phyloP scores from a whole-genome alignment of 2,113 vertebrate genomes.

The Aphyosemion australe region DNA sequence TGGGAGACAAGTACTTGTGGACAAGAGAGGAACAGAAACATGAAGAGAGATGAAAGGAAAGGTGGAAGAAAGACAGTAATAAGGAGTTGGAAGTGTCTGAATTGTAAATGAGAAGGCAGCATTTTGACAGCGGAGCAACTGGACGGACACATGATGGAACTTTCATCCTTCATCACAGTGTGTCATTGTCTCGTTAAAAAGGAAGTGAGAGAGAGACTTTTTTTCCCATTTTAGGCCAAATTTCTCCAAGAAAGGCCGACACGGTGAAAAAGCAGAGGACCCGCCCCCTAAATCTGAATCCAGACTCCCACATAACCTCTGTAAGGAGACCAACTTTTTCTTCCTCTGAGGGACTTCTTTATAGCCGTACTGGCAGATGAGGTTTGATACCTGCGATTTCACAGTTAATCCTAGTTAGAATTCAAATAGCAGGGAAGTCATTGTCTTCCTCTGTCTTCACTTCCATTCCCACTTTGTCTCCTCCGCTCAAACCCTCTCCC shows the following conservation, averaged over 20 bases:
- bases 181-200: slow-evolving; percentile 58
- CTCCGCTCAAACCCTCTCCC: slow-evolving; percentile 42
- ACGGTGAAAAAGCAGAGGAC: slow-evolving; percentile 61
- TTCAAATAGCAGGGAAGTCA: slow-evolving; percentile 74
- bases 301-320: slow-evolving; percentile 25
- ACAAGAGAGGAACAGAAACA: slow-evolving; percentile 45
- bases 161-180: slow-evolving; percentile 64
- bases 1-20: slow-evolving; percentile 38
- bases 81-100: slow-evolving; percentile 55
- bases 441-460: slow-evolving; percentile 65
- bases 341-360: slow-evolving; percentile 53
- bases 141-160: slow-evolving; percentile 61
- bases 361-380: slow-evolving; percentile 57
- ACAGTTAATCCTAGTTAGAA: slow-evolving; percentile 76
- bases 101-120: slow-evolving; percentile 62
- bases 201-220: slow-evolving; percentile 43
- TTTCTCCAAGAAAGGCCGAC: slow-evolving; percentile 41
- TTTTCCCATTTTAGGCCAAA: slow-evolving; percentile 53
- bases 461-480: slow-evolving; percentile 51
- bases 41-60: slow-evolving; percentile 59
- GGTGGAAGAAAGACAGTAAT: slow-evolving; percentile 57
- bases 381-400: slow-evolving; percentile 73
- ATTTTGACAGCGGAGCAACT: slow-evolving; percentile 37
- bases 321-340: slow-evolving; percentile 52
- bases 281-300: slow-evolving; percentile 9